Base-by-base conservation (phyloP, 2,113 vertebrate genomes). In the Bubalus kerabau region DNA sequence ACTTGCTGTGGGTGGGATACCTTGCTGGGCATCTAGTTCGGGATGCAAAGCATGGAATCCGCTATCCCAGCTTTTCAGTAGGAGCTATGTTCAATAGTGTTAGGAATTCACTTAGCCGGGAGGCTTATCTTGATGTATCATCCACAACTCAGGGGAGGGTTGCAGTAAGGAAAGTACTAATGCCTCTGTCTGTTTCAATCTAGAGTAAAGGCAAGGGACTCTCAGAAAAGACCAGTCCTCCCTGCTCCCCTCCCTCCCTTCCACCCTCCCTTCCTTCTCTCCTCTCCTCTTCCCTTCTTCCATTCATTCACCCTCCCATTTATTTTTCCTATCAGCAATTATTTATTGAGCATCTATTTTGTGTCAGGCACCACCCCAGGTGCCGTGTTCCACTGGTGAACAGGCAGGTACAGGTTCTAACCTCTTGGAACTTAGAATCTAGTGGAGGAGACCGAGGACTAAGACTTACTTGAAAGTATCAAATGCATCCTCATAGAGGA, bases 311-410 rank as follows among this genome's bases (percentile, higher is more conserved):
- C 91, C n/a, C 11, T 62, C 80, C 50, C 80, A 15, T 74, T 64
- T 83, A 36, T 67, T 74, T 89, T 94, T 96, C 21, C 56, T 81
- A 11, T 32, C 26, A 56, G 80, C 48, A 57, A 2, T 23, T 95
- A 30, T 67, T 83, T 86, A 43, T 54, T 91, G 76, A 85, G 71
- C 4, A 40, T 24, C 90, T 54, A 0, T 36, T 40, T 28, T 93
- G 23, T 81, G 15, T 4, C 50, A 71, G 57, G 54, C 40, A 10
- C 40, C 14, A 32, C 89, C n/a, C 30, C 2, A 43, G 36, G 15
- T 32, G 52, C 87, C 3, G 0, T 52, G 36, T 56, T 36, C 12
- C 11, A 54, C 52, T 30, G 21, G 36, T 46, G 48, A 46, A 36
- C 15, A 74, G 28, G 48, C 30, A 76, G 46, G 50, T 3, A 1